Conservation (phyloP, 2,113 vertebrate genomes). For the Herpetotheres cachinnans region DNA sequence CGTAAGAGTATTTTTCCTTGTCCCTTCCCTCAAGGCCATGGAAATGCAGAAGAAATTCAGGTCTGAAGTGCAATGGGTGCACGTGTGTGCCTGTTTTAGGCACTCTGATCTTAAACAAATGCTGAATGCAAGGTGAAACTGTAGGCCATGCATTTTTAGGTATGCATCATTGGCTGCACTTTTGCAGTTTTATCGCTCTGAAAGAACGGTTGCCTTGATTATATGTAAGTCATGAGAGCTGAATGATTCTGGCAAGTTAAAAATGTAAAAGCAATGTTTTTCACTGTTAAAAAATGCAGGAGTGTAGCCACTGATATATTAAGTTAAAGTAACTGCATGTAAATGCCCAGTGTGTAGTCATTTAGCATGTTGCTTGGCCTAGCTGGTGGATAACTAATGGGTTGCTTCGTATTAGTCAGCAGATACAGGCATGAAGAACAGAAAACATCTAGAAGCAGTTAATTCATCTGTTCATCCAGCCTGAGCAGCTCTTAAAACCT, state of each 20-base stretch:
- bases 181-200: not conserved
- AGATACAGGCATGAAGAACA: not conserved
- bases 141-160: not conserved
- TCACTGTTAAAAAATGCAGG: not conserved
- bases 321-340: not conserved
- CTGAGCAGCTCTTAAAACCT: not conserved
- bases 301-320: not conserved
- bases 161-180: not conserved
- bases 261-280: not conserved
- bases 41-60: not conserved
- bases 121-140: not conserved
- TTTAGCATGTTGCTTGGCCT: not conserved
- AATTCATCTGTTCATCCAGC: conserved; percentile 35
- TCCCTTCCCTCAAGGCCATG: not conserved
- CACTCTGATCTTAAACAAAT: not conserved
- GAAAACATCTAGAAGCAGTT: not conserved
- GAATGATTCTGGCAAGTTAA: not conserved
- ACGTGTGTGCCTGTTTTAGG: not conserved
- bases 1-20: not conserved
- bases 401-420: not conserved
- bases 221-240: not conserved
- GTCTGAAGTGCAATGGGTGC: not conserved
- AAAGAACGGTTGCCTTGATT: not conserved
- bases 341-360: not conserved
- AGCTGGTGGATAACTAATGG: not conserved